Evolutionary conservation across 1,140 invertebrate genomes (phyloP), one percentile per base, ranked within the genome.

Genomic region (Drosophila pachea): DNA sequence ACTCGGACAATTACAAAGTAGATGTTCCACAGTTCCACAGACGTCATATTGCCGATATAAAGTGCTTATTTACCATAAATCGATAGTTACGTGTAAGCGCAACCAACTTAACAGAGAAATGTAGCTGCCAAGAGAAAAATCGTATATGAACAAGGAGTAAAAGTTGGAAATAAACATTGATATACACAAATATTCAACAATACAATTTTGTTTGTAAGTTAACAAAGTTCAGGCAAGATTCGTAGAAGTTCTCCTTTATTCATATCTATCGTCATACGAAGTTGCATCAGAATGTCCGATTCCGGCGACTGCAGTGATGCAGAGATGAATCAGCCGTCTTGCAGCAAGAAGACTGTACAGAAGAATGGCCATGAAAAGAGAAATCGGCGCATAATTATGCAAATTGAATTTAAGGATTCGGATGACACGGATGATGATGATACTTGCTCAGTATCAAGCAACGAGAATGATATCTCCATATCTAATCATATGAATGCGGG

Each of bases 331-430:
- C 84, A 76, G 52, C 67, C 76, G 60, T 75, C 79, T 58, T 68
- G 78, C 58, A 84, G 74, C 67, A 77, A 63, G 48, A 65, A 64
- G 12, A 14, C 65, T 45, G 48, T 32, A 42, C 64, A 50, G 32
- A 55, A 55, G 14, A 73, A 66, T 16, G 66, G 68, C 8, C 49
- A 50, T 2, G 67, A 77, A 7, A 81, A 77, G 12, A 68, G 68
- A 36, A 89, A 88, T 58, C 81, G 86, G 47, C 77, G 82, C 47
- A 87, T 89, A 63, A 86, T 89, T 7, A 89, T 89, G 87, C 74
- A 89, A 35, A 87, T 90, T 32, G 86, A 90, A 69, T 81, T 90
- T 32, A 81, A 86, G 53, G 87, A 88, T 61, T 70, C 78, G 35
- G 81, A 84, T 40, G 81, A 81, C 38, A 78, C 83, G 12, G 78